Base-by-base conservation (phyloP, 2,888 invertebrate genomes). In the Colletes collaris region DNA sequence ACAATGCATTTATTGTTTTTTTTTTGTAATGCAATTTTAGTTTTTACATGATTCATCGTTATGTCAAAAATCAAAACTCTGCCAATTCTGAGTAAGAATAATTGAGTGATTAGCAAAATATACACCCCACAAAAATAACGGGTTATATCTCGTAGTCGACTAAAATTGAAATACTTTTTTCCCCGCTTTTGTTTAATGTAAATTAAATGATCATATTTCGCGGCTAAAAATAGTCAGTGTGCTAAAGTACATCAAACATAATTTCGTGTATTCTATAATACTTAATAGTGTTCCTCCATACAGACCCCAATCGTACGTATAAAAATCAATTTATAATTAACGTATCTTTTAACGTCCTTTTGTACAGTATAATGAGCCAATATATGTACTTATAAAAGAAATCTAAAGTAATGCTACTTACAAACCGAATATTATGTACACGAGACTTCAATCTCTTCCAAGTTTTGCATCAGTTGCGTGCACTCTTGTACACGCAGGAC, bases 381-480 rank as follows among this genome's bases (percentile, higher is more conserved):
- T 66, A 70, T 52, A n/a, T 66, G 70, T 52, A n/a, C 59, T 55
- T 65, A 64, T 37, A 68, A 79, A 70, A 70, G 59, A 60, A 60
- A 63, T 65, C 63, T 59, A 72, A 72, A 67, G 58, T 59, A 79
- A 67, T 64, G 50, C n/a, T 68, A 79, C 72, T 79, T 77, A 64
- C 59, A 73, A 62, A 73, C 62, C 68, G 79, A 79, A 72, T 72
- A 63, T 71, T 77, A 78, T 76, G 53, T 71, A 78, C 68, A 64
- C 40, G 55, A 40, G 37, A 71, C 44, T 70, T 63, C 71, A 46
- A 53, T 19, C 6, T 55, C 16, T 7, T 59, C 50, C 27, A 27
- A 27, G 27, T 27, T 27, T 27, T 27, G 27, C 27, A 27, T 27
- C 27, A 27, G 27, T n/a, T 11, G 46, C 16, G 27, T 2, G 27